Percentiles rank a stretch among this genome's conserved stretches.
phyloP scores from a whole-genome alignment of 92 coral and sea anemone genomes.

The Ricordea florida region DNA sequence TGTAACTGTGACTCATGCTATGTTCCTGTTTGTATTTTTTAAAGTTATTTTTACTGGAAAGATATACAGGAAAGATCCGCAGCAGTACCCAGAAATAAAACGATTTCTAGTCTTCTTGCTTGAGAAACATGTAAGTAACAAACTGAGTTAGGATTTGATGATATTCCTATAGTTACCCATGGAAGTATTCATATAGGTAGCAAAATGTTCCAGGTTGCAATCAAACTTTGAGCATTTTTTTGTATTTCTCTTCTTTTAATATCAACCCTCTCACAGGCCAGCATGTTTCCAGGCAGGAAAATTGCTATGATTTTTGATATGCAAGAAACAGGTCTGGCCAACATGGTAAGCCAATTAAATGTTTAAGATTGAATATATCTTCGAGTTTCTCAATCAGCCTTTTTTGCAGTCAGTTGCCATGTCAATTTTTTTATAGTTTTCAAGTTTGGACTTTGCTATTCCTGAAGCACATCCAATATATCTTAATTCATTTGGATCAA shows the following conservation, averaged over 20 bases:
- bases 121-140: conserved; percentile 83
- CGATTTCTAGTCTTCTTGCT: conserved; percentile 71
- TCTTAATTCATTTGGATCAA: too few relatives aligned
- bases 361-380: neutral
- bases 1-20: neutral
- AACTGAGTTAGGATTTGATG: too few relatives aligned
- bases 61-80: conserved; percentile 71
- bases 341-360: conserved; percentile 58
- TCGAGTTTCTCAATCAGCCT: neutral
- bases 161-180: neutral
- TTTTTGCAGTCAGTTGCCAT: neutral
- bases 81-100: conserved; percentile 66
- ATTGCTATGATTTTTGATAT: conserved; percentile 75
- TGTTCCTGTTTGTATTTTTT: neutral
- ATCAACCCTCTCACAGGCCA: conserved; percentile 80
- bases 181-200: neutral
- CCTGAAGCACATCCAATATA: too few relatives aligned
- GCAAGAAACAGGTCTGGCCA: conserved; percentile 87
- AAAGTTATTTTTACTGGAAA: conserved; percentile 75
- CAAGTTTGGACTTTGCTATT: too few relatives aligned
- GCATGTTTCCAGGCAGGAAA: conserved; percentile 76
- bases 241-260: too few relatives aligned
- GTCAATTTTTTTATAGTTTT: too few relatives aligned
- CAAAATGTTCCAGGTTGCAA: neutral
- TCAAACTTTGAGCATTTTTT: neutral